Evolutionary conservation across 2,797 vertebrate genomes (phyloP).

Genomic region (Silurus lanzhouensis): DNA sequence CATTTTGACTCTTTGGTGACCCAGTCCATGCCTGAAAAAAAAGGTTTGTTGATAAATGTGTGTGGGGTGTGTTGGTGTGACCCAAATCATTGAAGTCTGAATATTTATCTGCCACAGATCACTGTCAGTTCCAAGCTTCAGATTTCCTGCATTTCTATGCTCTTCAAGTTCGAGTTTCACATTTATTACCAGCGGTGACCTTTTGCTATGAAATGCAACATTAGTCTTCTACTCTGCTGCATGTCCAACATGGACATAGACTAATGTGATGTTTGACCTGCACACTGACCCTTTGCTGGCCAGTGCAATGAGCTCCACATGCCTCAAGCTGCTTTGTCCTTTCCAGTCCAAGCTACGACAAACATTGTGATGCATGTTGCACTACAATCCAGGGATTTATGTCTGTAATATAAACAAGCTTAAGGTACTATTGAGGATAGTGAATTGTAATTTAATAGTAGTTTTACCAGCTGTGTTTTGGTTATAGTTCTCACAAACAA

Average conservation of each 20-base stretch:
- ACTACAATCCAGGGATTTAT: constrained; percentile 27
- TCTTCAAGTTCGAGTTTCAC: constrained; percentile 75
- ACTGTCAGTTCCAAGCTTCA: constrained; percentile 54
- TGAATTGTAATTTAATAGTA: constrained; percentile 23
- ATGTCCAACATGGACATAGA: constrained; percentile 75
- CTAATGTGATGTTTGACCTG: constrained; percentile 79
- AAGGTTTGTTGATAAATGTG: constrained; percentile 64
- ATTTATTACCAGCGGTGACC: constrained; percentile 80
- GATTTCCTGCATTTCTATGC: constrained; percentile 57
- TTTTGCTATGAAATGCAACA: constrained; percentile 75
- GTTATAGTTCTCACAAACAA: background rate
- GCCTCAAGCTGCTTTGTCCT: constrained; percentile 65
- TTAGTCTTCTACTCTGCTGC: constrained; percentile 75
- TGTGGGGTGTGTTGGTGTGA: constrained; percentile 57
- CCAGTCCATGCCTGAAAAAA: constrained; percentile 49
- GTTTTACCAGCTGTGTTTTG: background rate
- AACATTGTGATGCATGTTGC: constrained; percentile 38
- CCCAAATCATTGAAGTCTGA: constrained; percentile 60
- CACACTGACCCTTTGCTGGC: constrained; percentile 68
- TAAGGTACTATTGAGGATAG: too few species aligned
- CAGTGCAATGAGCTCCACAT: constrained; percentile 77
- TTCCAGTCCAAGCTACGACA: constrained; percentile 61
- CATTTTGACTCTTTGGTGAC: constrained; percentile 66
- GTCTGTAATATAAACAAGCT: constrained; percentile 12
- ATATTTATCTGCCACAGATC: constrained; percentile 56